Base-by-base conservation (phyloP, 2,888 invertebrate genomes). In the Amphipoea lucens region DNA sequence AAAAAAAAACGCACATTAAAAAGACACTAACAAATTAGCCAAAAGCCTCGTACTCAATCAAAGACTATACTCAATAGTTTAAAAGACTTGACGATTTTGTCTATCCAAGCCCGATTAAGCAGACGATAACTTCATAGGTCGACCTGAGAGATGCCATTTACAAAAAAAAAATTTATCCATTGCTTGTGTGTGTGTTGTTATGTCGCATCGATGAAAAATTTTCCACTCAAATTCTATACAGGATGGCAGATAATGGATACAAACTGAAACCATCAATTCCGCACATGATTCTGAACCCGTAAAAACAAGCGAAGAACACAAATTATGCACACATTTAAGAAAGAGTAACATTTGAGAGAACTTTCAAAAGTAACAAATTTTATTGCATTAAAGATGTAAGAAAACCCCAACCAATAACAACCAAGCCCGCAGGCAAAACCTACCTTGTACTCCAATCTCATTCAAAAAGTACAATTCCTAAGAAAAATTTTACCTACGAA, bases 401-500 rank as follows among this genome's bases (percentile, higher is more conserved):
- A 63, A 65, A 36, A 70, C 45, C 48, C 3, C 20, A 51, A 60
- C 20, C 12, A 51, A 42, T 40, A 9, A 40, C n/a, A 72, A 54
- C 29, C 66, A 12, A 62, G 4, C 65, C 86, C 67, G 60, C 83
- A 20, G 63, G 63, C 70, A 36, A 12, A 60, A 45, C n/a, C 36
- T 75, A 77, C 17, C 74, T 51, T 12, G 20, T 0, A 71, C 36
- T 70, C 12, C n/a, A 57, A 73, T 65, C 54, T 71, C 57, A 68
- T 76, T 74, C 57, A 57, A 76, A 78, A 73, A 77, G 57, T 76
- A 84, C 65, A 75, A 79, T 74, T 45, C 11, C 7, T 23, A 76
- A 76, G 76, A 81, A 87, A 84, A 79, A 77, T 81, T 71, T 80
- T 70, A 48, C 14, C 48, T 14, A 74, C 78, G 66, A 86, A 79